Conservation (phyloP, 2,888 invertebrate genomes). For the Hoplodrina ambigua region DNA sequence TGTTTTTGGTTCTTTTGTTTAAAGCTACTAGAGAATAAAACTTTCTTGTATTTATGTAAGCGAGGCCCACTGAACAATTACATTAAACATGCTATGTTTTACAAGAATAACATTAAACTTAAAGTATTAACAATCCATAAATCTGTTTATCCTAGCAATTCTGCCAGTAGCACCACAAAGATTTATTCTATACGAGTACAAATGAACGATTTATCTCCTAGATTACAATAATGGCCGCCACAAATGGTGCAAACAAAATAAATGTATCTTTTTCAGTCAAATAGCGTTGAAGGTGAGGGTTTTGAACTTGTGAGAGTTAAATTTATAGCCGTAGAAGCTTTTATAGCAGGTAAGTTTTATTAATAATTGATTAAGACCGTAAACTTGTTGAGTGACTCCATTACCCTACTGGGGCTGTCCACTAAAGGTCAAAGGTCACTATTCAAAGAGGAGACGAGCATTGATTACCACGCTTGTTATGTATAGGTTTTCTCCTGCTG, state of each 20-base stretch:
- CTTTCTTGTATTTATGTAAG: background rate
- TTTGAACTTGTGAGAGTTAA: slow-evolving; percentile 15
- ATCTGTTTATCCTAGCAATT: slow-evolving; percentile 57
- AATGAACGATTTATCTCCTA: slow-evolving; percentile 70
- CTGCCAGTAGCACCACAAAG: slow-evolving; percentile 48
- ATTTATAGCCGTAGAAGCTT: background rate
- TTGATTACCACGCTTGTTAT: no score
- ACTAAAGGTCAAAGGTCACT: background rate
- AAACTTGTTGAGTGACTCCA: background rate
- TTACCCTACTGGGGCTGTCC: background rate
- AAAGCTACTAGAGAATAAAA: background rate
- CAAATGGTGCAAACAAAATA: slow-evolving; percentile 66
- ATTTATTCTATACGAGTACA: slow-evolving; percentile 66
- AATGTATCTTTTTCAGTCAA: slow-evolving; percentile 56
- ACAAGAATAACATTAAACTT: slow-evolving; percentile 40
- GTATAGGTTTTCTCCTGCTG: no score
- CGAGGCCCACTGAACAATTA: slow-evolving; percentile 8
- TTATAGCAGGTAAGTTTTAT: background rate
- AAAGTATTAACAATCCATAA: slow-evolving; percentile 45
- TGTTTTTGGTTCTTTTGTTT: background rate
- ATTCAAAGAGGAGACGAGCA: no score
- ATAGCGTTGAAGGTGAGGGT: slow-evolving; percentile 20
- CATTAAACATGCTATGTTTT: slow-evolving; percentile 28
- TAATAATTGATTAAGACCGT: background rate
- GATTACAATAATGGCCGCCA: slow-evolving; percentile 69